Percentiles rank a stretch among this genome's conserved stretches.
Evolutionary conservation across 2,888 invertebrate species (phyloP).

Genomic region (Arenicola marina): DNA sequence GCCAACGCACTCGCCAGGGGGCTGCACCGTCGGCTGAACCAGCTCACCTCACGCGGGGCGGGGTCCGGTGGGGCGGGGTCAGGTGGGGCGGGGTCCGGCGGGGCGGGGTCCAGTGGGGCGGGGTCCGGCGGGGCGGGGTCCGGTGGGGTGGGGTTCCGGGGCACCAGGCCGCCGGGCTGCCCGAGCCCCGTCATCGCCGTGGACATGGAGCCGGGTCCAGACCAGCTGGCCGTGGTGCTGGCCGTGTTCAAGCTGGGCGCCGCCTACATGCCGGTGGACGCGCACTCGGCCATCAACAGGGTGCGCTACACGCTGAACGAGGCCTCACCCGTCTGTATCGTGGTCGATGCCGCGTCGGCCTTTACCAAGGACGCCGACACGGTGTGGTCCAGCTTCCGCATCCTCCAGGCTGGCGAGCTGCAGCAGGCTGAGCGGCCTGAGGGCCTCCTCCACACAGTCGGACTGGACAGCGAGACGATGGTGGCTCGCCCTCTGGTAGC

Average conservation of each 20-base stretch:
- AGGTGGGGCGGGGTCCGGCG: too few relatives aligned
- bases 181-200: slow-evolving; percentile 18
- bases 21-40: too few relatives aligned
- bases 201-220: slow-evolving; percentile 19
- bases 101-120: too few relatives aligned
- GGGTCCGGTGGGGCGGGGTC: too few relatives aligned
- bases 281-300: slow-evolving; percentile 40
- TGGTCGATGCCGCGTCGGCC: slow-evolving; percentile 17
- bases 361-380: slow-evolving; percentile 21
- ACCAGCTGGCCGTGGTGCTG: slow-evolving; percentile 15
- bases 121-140: too few relatives aligned
- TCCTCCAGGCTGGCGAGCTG: slow-evolving; percentile 13
- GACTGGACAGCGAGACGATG: too few relatives aligned
- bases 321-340: slow-evolving; percentile 31
- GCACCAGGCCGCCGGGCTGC: too few relatives aligned
- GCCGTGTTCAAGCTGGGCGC: slow-evolving; percentile 24
- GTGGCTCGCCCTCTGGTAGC: too few relatives aligned
- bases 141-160: too few relatives aligned
- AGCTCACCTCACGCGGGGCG: too few relatives aligned
- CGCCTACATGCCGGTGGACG: slow-evolving; percentile 45
- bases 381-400: slow-evolving; percentile 18
- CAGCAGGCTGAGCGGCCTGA: slow-evolving; percentile 4
- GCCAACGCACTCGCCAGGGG: slow-evolving; percentile 15
- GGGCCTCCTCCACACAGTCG: neutral
- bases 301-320: slow-evolving; percentile 40